These are phyloP conservation scores for Montifringilla adamsi DNA, from an alignment of 2,113 vertebrate species.

Conservation along the genomic window DNA sequence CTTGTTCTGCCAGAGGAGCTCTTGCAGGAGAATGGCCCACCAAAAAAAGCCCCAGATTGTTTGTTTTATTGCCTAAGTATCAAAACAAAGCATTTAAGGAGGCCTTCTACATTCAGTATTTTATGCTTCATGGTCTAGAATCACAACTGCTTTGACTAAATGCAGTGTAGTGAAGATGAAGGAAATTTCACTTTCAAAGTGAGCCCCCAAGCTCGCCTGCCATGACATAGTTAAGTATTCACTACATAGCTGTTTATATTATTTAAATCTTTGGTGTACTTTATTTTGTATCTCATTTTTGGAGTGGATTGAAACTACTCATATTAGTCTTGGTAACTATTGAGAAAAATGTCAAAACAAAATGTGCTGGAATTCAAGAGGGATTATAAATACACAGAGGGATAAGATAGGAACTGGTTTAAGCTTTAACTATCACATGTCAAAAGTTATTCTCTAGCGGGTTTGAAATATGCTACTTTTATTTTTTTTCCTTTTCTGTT, in stretches of 20 bases:
- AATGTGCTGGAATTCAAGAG: conserved; percentile 38
- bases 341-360: conserved; percentile 57
- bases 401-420: conserved; percentile 11
- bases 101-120: not conserved
- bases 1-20: not conserved
- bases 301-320: not conserved
- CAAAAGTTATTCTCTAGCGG: conserved; percentile 36
- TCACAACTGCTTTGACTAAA: not conserved
- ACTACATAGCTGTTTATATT: not conserved
- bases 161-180: not conserved
- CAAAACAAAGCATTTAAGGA: not conserved
- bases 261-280: not conserved
- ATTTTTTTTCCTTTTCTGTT: not conserved
- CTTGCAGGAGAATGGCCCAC: not conserved
- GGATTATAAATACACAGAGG: conserved; percentile 56
- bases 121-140: not conserved
- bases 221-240: not conserved
- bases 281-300: not conserved
- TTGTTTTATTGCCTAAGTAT: not conserved
- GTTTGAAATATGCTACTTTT: not conserved
- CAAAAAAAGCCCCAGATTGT: not conserved
- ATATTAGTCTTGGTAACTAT: conserved; percentile 17
- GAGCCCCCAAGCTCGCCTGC: not conserved
- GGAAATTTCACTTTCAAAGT: not conserved
- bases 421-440: conserved; percentile 34